Base-by-base conservation (phyloP, 2,888 invertebrate genomes). In the Coelopa pilipes region DNA sequence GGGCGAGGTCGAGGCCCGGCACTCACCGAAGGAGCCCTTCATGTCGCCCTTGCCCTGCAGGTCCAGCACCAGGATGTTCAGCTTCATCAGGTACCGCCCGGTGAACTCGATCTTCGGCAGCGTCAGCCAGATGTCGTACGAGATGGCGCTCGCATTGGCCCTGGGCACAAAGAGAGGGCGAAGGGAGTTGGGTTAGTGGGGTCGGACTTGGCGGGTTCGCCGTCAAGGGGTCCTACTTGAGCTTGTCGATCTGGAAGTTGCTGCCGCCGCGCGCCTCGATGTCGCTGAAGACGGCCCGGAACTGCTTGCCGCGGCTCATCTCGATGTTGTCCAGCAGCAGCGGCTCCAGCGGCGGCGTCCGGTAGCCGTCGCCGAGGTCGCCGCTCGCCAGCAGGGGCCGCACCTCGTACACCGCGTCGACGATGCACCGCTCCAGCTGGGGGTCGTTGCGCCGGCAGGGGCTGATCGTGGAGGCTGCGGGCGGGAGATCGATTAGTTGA, bases 371-470 rank as follows among this genome's bases (percentile, higher is more conserved):
- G 4, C 88, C 88, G 2, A 88, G 79, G 79, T 87, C 82, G 1
- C 88, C 88, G 50, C 80, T 82, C 0, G 83, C 85, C 49, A 88
- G 75, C 46, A 83, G 74, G 0, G 88, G 88, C 10, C 83, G 82
- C 45, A 88, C 77, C 34, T 79, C 75, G 60, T 85, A 83, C 0
- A 87, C 86, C 17, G 86, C 85, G 63, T 83, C 80, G 5, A 87
- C 81, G 12, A 88, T 87, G 75, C 88, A 88, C 21, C 82, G 80
- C 49, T 86, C 83, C 70, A 86, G 76, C 72, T 87, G 82, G 2
- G 86, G 87, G 79, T 86, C 84, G 78, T 85, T 82, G 17, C 88
- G 84, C n/a, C 82, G 81, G 75, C 88, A 88, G 45, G 87, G 85
- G 45, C 78, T 82, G 70, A 88, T 87, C 47, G 83, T 81, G 46